Evolutionary conservation across 2,888 invertebrate genomes (phyloP).

Genomic region (Microctonus brassicae): DNA sequence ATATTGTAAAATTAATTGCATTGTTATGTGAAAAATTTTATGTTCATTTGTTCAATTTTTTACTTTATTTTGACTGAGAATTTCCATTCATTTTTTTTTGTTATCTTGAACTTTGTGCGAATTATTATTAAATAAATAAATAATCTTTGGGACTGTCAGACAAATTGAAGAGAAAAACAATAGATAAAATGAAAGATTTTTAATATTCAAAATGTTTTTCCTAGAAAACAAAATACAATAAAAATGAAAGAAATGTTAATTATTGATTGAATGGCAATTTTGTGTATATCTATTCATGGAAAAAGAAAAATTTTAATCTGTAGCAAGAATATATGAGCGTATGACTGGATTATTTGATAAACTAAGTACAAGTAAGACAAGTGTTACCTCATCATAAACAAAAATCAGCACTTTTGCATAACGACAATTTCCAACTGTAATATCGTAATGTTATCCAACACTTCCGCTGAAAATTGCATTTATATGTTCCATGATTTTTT

Average conservation of each 20-base stretch:
- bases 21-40: background rate
- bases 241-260: slow-evolving; percentile 46
- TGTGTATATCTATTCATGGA: slow-evolving; percentile 43
- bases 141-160: slow-evolving; percentile 63
- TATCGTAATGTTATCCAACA: slow-evolving; percentile 50
- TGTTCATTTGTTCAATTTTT: slow-evolving; percentile 34
- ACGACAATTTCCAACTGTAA: slow-evolving; percentile 57
- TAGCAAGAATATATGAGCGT: slow-evolving; percentile 69
- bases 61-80: background rate
- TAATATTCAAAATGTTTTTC: slow-evolving; percentile 52
- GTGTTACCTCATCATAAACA: slow-evolving; percentile 69
- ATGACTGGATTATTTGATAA: slow-evolving; percentile 71
- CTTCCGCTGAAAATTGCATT: slow-evolving; percentile 65
- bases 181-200: slow-evolving; percentile 46
- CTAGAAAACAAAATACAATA: slow-evolving; percentile 27
- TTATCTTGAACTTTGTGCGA: background rate
- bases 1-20: slow-evolving; percentile 16
- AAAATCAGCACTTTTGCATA: slow-evolving; percentile 57
- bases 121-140: slow-evolving; percentile 30
- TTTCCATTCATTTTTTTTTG: background rate
- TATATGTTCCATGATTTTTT: slow-evolving; percentile 31
- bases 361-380: slow-evolving; percentile 71
- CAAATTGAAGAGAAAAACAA: slow-evolving; percentile 53
- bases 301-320: slow-evolving; percentile 55
- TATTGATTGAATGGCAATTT: slow-evolving; percentile 61